phyloP scores from a whole-genome alignment of 2,888 invertebrate species.

The Dolomedes plantarius region DNA sequence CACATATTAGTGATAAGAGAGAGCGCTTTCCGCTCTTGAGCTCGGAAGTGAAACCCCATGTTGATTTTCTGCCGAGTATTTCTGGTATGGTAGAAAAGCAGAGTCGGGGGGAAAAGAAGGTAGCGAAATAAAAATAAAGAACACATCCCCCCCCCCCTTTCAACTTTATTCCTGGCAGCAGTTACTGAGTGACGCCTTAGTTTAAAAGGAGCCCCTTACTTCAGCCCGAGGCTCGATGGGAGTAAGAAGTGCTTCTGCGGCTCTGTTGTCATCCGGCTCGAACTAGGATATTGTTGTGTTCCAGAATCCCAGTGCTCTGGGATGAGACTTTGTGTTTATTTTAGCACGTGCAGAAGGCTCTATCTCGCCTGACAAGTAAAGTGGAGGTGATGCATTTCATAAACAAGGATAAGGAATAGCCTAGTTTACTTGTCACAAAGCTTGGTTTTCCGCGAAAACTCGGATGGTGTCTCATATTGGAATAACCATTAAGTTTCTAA shows the following conservation, averaged over 20 bases:
- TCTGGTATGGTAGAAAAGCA: conserved; percentile 21
- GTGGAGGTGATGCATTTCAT: not conserved
- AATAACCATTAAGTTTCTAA: not conserved
- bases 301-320: not conserved
- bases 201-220: conserved; percentile 24
- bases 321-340: conserved; percentile 28
- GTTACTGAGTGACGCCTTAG: conserved; percentile 31
- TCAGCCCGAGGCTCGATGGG: conserved; percentile 5
- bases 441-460: not conserved
- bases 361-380: conserved; percentile 2
- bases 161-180: conserved; percentile 54
- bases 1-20: no score
- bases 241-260: not conserved
- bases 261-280: conserved; percentile 33
- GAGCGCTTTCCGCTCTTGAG: not conserved
- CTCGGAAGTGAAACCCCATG: not conserved
- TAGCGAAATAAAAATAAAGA: conserved; percentile 41
- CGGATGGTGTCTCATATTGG: not conserved
- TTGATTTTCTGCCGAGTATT: conserved; percentile 21
- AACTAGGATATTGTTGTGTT: conserved; percentile 21
- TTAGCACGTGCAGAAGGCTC: conserved; percentile 32
- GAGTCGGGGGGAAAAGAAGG: not conserved
- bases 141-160: no score
- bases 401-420: not conserved
- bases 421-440: not conserved